Conservation (phyloP, 2,797 vertebrate species). For the Acipenser ruthenus region DNA sequence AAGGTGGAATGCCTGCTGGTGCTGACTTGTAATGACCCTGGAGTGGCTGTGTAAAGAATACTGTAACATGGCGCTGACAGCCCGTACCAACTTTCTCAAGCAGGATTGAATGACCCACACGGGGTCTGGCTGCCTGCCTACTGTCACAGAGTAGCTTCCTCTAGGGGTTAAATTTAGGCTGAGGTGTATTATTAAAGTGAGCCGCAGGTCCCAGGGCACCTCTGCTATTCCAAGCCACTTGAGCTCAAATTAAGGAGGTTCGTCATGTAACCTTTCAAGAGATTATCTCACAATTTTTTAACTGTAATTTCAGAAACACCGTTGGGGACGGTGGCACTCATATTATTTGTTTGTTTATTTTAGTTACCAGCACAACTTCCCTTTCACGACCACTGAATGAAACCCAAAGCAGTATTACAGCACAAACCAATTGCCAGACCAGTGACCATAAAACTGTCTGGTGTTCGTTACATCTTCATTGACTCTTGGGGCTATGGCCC, state of each 20-base stretch:
- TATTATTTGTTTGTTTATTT: conserved; percentile 2
- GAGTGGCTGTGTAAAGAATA: conserved; percentile 55
- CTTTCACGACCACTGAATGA: background rate
- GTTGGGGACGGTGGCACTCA: background rate
- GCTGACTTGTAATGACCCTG: conserved; percentile 52
- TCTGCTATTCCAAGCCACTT: background rate
- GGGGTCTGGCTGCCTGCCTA: conserved; percentile 72
- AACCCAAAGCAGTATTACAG: background rate
- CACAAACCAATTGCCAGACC: background rate
- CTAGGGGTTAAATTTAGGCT: conserved; percentile 80
- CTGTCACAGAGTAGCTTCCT: conserved; percentile 90
- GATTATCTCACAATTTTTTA: conserved; percentile 8
- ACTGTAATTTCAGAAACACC: background rate
- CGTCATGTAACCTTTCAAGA: conserved; percentile 11
- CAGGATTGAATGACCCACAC: conserved; percentile 68
- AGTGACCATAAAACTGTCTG: conserved; percentile 3
- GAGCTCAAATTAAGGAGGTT: conserved; percentile 4
- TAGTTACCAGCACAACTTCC: background rate
- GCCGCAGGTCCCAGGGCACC: conserved; percentile 29
- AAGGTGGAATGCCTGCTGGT: conserved; percentile 54
- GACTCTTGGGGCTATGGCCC: background rate
- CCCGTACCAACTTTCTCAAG: conserved; percentile 44
- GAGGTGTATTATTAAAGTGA: conserved; percentile 73
- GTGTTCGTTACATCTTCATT: background rate
- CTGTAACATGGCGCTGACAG: conserved; percentile 42